These are phyloP conservation scores for Horisme vitalbata DNA, from an alignment of 2,888 invertebrate species.

Conservation along the genomic window DNA sequence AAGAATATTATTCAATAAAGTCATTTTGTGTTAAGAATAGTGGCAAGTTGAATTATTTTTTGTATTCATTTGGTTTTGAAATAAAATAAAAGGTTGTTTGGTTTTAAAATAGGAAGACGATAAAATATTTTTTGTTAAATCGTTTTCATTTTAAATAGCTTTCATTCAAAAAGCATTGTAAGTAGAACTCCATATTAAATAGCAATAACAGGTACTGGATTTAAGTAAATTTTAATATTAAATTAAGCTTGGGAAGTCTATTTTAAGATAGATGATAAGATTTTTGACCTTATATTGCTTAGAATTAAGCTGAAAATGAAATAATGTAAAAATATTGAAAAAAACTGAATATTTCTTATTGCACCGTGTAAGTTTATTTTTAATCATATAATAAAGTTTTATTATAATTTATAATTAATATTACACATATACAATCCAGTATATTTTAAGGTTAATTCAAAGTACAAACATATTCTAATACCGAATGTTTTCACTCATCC, in stretches of 20 bases:
- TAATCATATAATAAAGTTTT: no score
- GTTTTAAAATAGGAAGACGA: no score
- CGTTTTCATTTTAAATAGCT: not conserved
- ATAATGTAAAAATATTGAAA: not conserved
- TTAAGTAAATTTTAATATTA: slow-evolving; percentile 19
- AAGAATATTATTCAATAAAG: no score
- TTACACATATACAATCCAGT: not conserved
- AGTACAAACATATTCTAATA: not conserved
- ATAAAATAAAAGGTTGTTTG: no score
- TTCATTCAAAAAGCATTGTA: slow-evolving; percentile 8
- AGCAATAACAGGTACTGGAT: slow-evolving; percentile 24
- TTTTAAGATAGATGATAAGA: slow-evolving; percentile 17
- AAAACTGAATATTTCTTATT: no score
- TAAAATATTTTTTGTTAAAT: no score
- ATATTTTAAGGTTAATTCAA: not conserved
- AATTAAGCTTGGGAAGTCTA: slow-evolving; percentile 19
- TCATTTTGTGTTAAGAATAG: no score
- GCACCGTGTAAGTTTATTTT: no score
- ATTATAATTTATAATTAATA: no score
- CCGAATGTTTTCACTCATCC: not conserved
- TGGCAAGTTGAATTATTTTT: no score
- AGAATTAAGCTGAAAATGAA: slow-evolving; percentile 10
- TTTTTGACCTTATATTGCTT: slow-evolving; percentile 22
- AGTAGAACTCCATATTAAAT: slow-evolving; percentile 11
- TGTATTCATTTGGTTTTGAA: no score